Conservation (phyloP, 2,888 invertebrate species). For the Aporophyla nigra region DNA sequence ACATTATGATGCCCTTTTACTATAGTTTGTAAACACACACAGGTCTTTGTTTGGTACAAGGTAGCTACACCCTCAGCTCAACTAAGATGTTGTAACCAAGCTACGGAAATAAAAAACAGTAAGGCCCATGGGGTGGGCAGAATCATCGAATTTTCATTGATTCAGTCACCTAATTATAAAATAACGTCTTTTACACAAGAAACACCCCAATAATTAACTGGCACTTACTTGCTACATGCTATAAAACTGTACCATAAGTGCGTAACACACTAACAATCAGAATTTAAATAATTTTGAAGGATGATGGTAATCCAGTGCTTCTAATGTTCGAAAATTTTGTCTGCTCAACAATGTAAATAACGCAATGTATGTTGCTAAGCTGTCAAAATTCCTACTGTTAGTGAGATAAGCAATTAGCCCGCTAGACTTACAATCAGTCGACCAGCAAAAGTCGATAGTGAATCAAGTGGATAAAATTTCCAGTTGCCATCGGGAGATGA, state of each 20-base stretch:
- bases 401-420: too few relatives aligned
- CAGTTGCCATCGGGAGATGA: too few relatives aligned
- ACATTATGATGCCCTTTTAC: constrained; percentile 7
- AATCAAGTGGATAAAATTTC: neutral
- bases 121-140: neutral
- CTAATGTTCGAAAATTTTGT: too few relatives aligned
- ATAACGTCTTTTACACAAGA: neutral
- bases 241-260: neutral
- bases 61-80: neutral
- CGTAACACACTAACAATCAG: too few relatives aligned
- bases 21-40: constrained; percentile 41
- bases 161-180: neutral
- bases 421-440: neutral
- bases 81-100: neutral
- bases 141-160: neutral
- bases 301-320: too few relatives aligned
- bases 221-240: too few relatives aligned
- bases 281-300: too few relatives aligned
- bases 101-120: neutral
- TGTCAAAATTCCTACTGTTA: too few relatives aligned
- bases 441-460: neutral
- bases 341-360: too few relatives aligned
- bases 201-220: neutral
- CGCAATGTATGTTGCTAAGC: too few relatives aligned
- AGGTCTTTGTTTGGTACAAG: neutral